Evolutionary conservation across 2,797 vertebrate genomes (phyloP).

Genomic region (Sciaenops ocellatus): DNA sequence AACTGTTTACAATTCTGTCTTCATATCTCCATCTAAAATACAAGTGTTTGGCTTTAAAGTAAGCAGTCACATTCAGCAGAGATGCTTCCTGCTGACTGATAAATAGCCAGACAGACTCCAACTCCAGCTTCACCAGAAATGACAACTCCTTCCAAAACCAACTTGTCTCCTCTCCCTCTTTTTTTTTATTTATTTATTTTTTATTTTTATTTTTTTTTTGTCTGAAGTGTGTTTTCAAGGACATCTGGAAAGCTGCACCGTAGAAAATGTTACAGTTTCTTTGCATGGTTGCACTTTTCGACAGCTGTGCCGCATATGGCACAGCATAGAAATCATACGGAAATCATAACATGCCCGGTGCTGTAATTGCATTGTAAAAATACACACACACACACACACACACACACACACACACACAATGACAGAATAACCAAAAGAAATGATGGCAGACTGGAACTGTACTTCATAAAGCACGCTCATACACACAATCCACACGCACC

Average conservation of each 20-base stretch:
- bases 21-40: slow-evolving; percentile 55
- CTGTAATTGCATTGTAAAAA: slow-evolving; percentile 64
- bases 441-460: slow-evolving; percentile 30
- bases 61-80: slow-evolving; percentile 35
- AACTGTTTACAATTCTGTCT: slow-evolving; percentile 56
- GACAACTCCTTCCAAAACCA: slow-evolving; percentile 63
- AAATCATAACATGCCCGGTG: slow-evolving; percentile 62
- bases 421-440: slow-evolving; percentile 49
- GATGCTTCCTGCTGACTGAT: slow-evolving; percentile 57
- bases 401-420: slow-evolving; percentile 43
- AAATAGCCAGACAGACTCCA: slow-evolving; percentile 55
- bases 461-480: slow-evolving; percentile 82
- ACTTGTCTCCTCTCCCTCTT: slow-evolving; percentile 46
- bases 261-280: slow-evolving; percentile 56
- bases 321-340: slow-evolving; percentile 57
- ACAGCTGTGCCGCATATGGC: slow-evolving; percentile 73
- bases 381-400: slow-evolving; percentile 42
- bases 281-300: slow-evolving; percentile 50
- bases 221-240: slow-evolving; percentile 72
- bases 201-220: slow-evolving; percentile 1
- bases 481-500: slow-evolving; percentile 85
- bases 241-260: slow-evolving; percentile 70
- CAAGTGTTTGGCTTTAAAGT: slow-evolving; percentile 49
- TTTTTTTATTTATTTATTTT: slow-evolving; percentile 1
- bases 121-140: slow-evolving; percentile 50